These are phyloP conservation scores for Automeris io DNA, from an alignment of 2,888 invertebrate species.

Conservation along the genomic window DNA sequence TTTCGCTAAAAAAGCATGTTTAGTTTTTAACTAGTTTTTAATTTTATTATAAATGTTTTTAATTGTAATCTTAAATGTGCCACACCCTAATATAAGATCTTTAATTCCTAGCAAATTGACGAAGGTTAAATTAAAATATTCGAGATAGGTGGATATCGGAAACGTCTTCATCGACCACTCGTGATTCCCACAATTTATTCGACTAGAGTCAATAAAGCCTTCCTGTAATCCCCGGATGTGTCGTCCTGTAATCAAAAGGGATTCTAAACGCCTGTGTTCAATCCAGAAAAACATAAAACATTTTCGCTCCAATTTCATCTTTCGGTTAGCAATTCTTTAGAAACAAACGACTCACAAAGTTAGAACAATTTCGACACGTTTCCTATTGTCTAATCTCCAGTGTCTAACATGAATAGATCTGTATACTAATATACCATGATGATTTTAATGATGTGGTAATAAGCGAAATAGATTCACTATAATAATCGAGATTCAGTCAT, in stretches of 20 bases:
- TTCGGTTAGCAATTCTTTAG: slow-evolving; percentile 17
- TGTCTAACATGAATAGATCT: slow-evolving; percentile 37
- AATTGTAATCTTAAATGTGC: slow-evolving; percentile 20
- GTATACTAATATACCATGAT: slow-evolving; percentile 29
- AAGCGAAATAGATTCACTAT: slow-evolving; percentile 8
- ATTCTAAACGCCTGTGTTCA: slow-evolving; percentile 40
- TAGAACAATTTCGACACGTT: slow-evolving; percentile 1
- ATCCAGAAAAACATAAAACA: slow-evolving; percentile 15
- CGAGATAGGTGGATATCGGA: slow-evolving; percentile 45
- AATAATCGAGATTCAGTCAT: slow-evolving; percentile 11
- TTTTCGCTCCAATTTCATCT: slow-evolving; percentile 14
- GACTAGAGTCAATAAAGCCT: slow-evolving; percentile 90
- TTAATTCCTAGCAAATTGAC: slow-evolving; percentile 62
- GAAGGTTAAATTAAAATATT: slow-evolving; percentile 50
- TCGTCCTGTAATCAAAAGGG: slow-evolving; percentile 86
- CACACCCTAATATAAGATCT: slow-evolving; percentile 27
- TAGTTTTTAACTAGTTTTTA: neutral
- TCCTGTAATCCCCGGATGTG: slow-evolving; percentile 95
- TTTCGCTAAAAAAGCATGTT: no score
- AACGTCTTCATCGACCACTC: slow-evolving; percentile 38
- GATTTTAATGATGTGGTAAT: slow-evolving; percentile 10
- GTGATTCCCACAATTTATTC: slow-evolving; percentile 66
- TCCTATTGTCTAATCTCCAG: neutral
- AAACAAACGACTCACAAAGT: slow-evolving; percentile 10
- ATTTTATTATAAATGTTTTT: neutral